A percentile compares a stretch with the other conserved stretches of the same genome.
These are phyloP conservation scores for Brachylomia viminalis DNA, from an alignment of 2,888 invertebrate genomes.

Conservation along the genomic window DNA sequence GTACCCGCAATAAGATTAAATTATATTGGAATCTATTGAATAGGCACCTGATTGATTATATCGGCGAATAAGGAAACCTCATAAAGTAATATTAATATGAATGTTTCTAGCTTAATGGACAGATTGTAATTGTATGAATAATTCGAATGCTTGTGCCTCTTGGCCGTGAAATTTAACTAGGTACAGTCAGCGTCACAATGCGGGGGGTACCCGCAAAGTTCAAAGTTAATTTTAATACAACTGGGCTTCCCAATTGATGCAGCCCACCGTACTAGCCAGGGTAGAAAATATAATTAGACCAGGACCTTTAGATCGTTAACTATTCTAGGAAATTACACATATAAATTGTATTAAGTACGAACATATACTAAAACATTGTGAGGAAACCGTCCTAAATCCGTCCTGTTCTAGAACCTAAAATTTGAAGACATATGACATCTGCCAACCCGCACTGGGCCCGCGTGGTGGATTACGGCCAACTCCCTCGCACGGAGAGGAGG, in stretches of 20 bases:
- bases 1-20: slow-evolving; percentile 37
- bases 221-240: no score
- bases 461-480: background rate
- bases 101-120: background rate
- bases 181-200: no score
- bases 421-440: background rate
- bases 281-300: background rate
- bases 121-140: slow-evolving; percentile 1
- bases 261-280: no score
- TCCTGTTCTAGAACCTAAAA: background rate
- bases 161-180: background rate
- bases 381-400: background rate
- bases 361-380: background rate
- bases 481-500: background rate
- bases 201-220: no score
- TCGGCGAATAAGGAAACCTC: slow-evolving; percentile 26
- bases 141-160: background rate
- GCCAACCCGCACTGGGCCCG: background rate
- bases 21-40: slow-evolving; percentile 43
- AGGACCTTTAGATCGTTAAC: background rate
- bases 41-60: slow-evolving; percentile 32
- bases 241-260: no score
- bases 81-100: slow-evolving; percentile 9
- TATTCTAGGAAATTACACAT: background rate
- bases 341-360: background rate